phyloP scores from a whole-genome alignment of 2,797 vertebrate genomes.

The Coregonus ussuriensis region DNA sequence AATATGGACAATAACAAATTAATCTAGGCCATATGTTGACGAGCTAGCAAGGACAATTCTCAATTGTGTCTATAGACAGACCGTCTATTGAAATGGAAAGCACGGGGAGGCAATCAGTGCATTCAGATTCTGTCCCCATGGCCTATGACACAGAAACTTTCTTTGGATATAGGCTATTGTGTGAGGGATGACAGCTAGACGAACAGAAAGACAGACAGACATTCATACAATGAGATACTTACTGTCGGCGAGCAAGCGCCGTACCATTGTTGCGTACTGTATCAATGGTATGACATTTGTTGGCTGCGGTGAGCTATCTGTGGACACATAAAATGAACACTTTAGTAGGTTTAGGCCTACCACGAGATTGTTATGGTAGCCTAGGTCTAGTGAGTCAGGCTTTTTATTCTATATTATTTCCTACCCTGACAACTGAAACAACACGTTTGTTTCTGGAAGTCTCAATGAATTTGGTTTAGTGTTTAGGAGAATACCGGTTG shows the following conservation, averaged over 20 bases:
- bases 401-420: background rate
- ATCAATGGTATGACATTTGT: background rate
- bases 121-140: background rate
- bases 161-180: no score
- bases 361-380: background rate
- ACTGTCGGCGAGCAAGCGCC: background rate
- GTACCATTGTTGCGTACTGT: background rate
- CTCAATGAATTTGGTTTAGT: background rate
- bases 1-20: slow-evolving; percentile 19
- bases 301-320: background rate
- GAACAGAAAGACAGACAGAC: background rate
- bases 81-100: slow-evolving; percentile 36
- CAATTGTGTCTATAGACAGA: slow-evolving; percentile 3
- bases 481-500: background rate
- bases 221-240: background rate
- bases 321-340: background rate
- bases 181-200: background rate
- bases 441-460: background rate
- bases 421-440: background rate
- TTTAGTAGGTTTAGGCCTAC: background rate
- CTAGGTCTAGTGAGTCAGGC: background rate
- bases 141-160: background rate
- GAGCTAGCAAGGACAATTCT: background rate
- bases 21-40: slow-evolving; percentile 35
- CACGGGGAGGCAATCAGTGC: slow-evolving; percentile 47